Conservation (phyloP, 1,140 invertebrate genomes). For the Chironomus tepperi region DNA sequence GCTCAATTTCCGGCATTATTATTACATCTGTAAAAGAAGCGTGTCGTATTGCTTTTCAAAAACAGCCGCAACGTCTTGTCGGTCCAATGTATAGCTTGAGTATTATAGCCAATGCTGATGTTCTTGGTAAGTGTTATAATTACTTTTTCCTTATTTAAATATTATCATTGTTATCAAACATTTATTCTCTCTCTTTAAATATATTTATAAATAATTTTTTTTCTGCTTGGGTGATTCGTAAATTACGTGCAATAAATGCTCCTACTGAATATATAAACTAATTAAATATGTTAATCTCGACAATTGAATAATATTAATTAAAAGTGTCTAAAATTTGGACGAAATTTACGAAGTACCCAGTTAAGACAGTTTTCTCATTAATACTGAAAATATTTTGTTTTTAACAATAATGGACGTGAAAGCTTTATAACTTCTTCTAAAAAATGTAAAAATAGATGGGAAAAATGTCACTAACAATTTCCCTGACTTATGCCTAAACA, state of each 20-base stretch:
- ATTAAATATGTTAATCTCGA: neutral
- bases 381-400: slow-evolving; percentile 2
- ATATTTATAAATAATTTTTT: neutral
- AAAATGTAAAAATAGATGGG: neutral
- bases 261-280: neutral
- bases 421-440: neutral
- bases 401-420: slow-evolving; percentile 14
- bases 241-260: slow-evolving; percentile 15
- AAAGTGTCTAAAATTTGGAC: slow-evolving; percentile 8
- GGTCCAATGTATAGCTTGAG: slow-evolving; percentile 95
- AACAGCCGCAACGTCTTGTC: slow-evolving; percentile 82
- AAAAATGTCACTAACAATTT: neutral
- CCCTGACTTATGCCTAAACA: neutral
- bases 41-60: slow-evolving; percentile 80
- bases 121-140: slow-evolving; percentile 68
- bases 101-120: slow-evolving; percentile 86
- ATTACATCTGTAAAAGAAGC: slow-evolving; percentile 86
- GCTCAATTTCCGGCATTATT: slow-evolving; percentile 62
- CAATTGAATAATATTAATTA: slow-evolving; percentile 26
- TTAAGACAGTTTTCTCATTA: slow-evolving; percentile 16
- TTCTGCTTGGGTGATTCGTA: neutral
- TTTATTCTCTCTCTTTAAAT: neutral
- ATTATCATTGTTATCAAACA: neutral
- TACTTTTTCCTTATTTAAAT: slow-evolving; percentile 26
- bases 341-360: slow-evolving; percentile 16